These are phyloP conservation scores for Apamea anceps DNA, from an alignment of 2,888 invertebrate genomes.

Conservation along the genomic window DNA sequence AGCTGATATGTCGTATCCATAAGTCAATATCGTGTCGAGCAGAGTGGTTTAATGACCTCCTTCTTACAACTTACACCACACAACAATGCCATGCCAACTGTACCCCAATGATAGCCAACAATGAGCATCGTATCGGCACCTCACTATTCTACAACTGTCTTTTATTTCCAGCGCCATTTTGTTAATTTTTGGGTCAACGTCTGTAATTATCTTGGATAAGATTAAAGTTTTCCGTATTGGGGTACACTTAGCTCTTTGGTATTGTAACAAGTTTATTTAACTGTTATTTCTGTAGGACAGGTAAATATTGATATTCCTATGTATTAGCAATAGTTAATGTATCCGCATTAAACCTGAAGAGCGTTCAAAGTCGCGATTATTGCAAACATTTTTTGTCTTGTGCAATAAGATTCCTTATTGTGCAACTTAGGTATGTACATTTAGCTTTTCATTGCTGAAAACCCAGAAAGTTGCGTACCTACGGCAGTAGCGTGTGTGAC, in stretches of 20 bases:
- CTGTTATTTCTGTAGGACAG: neutral
- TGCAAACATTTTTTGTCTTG: neutral
- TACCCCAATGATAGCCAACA: constrained; percentile 34
- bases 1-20: neutral
- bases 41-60: neutral
- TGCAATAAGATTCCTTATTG: neutral
- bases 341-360: neutral
- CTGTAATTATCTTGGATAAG: constrained; percentile 34
- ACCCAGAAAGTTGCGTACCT: neutral
- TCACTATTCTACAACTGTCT: constrained; percentile 27
- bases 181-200: constrained; percentile 37
- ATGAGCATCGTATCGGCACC: constrained; percentile 9
- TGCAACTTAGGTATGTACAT: neutral
- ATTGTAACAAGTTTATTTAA: neutral
- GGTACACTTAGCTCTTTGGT: neutral
- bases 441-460: neutral
- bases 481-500: neutral
- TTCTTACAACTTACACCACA: constrained; percentile 29
- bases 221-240: constrained; percentile 4
- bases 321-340: neutral
- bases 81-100: constrained; percentile 41
- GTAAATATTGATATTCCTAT: neutral
- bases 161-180: constrained; percentile 33
- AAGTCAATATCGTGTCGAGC: neutral
- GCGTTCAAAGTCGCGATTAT: neutral